phyloP scores from a whole-genome alignment of 1,140 invertebrate species.

The Drosophila mojavensis region DNA sequence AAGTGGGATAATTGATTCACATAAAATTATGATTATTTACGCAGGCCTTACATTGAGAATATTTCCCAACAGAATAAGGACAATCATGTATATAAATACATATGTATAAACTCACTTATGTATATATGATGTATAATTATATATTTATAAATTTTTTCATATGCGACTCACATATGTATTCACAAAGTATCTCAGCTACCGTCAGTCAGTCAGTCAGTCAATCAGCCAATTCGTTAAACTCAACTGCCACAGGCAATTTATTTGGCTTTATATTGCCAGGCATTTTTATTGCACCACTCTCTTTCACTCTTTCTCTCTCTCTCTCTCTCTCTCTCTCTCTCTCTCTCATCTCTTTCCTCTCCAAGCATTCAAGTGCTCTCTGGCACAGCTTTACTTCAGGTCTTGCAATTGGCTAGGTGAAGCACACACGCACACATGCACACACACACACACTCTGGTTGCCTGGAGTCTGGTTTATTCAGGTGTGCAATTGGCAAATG shows the following conservation, averaged over 20 bases:
- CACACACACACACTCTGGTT: not conserved
- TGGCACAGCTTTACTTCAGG: slow-evolving; percentile 22
- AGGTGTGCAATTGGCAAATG: slow-evolving; percentile 78
- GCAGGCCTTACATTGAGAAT: too few relatives aligned
- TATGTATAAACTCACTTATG: too few relatives aligned
- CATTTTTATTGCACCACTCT: slow-evolving; percentile 35
- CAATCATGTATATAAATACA: too few relatives aligned
- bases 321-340: not conserved
- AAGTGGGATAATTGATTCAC: too few relatives aligned
- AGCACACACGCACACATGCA: not conserved
- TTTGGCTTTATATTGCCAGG: slow-evolving; percentile 53
- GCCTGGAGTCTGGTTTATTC: slow-evolving; percentile 50
- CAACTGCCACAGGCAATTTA: slow-evolving; percentile 69
- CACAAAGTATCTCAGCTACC: slow-evolving; percentile 52
- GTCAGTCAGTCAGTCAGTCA: slow-evolving; percentile 25
- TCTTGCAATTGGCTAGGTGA: slow-evolving; percentile 27
- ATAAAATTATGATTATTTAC: too few relatives aligned
- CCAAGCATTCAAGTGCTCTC: slow-evolving; percentile 25
- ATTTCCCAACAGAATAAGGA: too few relatives aligned
- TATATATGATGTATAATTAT: not conserved
- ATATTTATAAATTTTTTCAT: not conserved
- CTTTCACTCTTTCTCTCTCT: not conserved
- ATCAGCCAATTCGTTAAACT: slow-evolving; percentile 23
- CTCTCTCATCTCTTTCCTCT: not conserved
- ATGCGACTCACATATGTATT: slow-evolving; percentile 14